Percentiles rank a stretch among this genome's conserved stretches.
phyloP scores from a whole-genome alignment of 2,888 invertebrate genomes.

The Drosophila yooni region DNA sequence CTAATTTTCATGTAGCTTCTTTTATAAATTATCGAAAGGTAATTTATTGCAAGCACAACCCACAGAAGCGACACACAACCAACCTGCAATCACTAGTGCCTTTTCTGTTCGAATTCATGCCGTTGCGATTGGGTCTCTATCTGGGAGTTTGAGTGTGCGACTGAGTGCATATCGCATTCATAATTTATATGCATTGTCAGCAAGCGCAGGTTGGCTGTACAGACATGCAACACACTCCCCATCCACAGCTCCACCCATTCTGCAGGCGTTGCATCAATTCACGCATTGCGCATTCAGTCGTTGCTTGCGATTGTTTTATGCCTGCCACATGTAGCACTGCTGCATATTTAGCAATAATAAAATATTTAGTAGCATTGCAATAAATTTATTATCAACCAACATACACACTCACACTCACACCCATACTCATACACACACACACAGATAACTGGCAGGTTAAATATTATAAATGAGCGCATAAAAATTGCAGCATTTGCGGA shows the following conservation, averaged over 20 bases:
- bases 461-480: slow-evolving; percentile 68
- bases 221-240: slow-evolving; percentile 1
- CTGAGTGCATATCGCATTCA: slow-evolving; percentile 69
- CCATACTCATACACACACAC: slow-evolving; percentile 1
- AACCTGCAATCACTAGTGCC: background rate
- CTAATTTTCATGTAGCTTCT: background rate
- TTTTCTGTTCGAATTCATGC: background rate
- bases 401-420: background rate
- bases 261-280: slow-evolving; percentile 36
- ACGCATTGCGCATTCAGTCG: slow-evolving; percentile 67
- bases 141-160: slow-evolving; percentile 48
- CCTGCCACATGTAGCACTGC: slow-evolving; percentile 64
- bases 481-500: slow-evolving; percentile 56
- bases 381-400: slow-evolving; percentile 71
- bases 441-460: slow-evolving; percentile 48
- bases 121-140: slow-evolving; percentile 27
- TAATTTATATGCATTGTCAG: slow-evolving; percentile 78
- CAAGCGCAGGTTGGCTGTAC: slow-evolving; percentile 64
- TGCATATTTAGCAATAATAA: slow-evolving; percentile 80
- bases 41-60: slow-evolving; percentile 2
- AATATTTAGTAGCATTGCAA: slow-evolving; percentile 77
- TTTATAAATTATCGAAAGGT: slow-evolving; percentile 13
- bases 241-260: background rate
- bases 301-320: slow-evolving; percentile 73
- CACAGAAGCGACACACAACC: background rate